These are phyloP conservation scores for Cepphus grylle DNA, from an alignment of 2,113 vertebrate genomes.

Conservation along the genomic window DNA sequence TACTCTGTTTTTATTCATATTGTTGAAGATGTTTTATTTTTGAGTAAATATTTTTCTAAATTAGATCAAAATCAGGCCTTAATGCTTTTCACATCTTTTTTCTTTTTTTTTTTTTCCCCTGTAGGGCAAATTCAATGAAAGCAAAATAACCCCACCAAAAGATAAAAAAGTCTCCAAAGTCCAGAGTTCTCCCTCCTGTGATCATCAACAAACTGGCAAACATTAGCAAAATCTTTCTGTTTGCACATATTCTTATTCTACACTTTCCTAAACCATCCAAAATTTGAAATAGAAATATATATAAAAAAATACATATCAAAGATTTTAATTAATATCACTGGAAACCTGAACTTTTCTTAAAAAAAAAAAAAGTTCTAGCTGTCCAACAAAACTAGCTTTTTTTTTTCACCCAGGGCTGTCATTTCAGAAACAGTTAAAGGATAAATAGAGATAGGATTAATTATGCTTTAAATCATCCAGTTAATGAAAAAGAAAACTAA, in stretches of 20 bases:
- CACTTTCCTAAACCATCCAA: not conserved
- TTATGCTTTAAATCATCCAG: not conserved
- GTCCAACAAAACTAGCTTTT: not conserved
- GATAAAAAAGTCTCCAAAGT: not conserved
- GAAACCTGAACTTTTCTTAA: not conserved
- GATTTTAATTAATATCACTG: not conserved
- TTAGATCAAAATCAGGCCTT: not conserved
- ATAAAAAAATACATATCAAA: not conserved
- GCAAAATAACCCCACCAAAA: accelerated
- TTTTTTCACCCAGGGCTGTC: not conserved
- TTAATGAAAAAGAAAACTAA: slow-evolving; percentile 1
- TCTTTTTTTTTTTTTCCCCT: accelerated
- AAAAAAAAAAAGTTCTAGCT: not conserved
- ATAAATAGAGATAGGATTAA: not conserved
- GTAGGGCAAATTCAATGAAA: not conserved
- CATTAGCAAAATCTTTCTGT: accelerated
- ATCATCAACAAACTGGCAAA: not conserved
- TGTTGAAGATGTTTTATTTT: not conserved
- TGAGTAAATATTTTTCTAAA: not conserved
- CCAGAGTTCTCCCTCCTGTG: not conserved
- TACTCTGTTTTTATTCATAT: not conserved
- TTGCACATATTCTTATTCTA: not conserved
- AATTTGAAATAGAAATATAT: not conserved
- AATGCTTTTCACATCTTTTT: not conserved
- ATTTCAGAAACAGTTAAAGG: not conserved